Conservation (phyloP, 1,140 invertebrate species). For the Ridgeia piscesae region DNA sequence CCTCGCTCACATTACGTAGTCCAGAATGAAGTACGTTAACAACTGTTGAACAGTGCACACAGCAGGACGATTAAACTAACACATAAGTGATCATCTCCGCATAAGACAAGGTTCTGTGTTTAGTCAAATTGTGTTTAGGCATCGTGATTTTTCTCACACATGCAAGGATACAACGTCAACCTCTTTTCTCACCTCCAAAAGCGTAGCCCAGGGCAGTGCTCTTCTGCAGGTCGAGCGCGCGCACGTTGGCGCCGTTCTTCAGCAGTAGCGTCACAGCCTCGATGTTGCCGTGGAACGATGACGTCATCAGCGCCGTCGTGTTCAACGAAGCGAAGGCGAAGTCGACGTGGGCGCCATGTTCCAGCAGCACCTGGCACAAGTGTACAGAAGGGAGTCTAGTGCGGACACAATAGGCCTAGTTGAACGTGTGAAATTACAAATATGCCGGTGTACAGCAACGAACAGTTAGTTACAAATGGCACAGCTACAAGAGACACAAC, state of each 20-base stretch:
- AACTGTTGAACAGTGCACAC: no score
- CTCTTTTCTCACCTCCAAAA: conserved; percentile 26
- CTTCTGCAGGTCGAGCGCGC: conserved; percentile 25
- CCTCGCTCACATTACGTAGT: no score
- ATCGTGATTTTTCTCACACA: neutral
- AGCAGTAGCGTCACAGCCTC: conserved; percentile 24
- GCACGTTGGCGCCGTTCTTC: conserved; percentile 26
- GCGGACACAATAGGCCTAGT: neutral
- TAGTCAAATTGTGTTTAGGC: no score
- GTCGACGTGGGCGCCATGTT: conserved; percentile 25
- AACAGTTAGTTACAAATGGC: neutral
- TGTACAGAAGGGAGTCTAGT: neutral
- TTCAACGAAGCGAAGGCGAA: conserved; percentile 23
- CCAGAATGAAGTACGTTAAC: no score
- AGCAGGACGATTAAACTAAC: no score
- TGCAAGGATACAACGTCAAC: neutral
- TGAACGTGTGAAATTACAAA: neutral
- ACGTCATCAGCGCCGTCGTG: conserved; percentile 32
- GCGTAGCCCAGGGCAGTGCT: conserved; percentile 29
- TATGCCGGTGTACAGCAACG: neutral
- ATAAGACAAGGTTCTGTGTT: no score
- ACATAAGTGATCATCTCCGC: no score
- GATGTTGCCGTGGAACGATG: conserved; percentile 30
- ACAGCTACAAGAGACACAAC: no score
- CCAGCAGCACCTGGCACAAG: conserved; percentile 19